These are phyloP conservation scores for Muricea muricata DNA, from an alignment of 92 coral and sea anemone species.

Conservation along the genomic window DNA sequence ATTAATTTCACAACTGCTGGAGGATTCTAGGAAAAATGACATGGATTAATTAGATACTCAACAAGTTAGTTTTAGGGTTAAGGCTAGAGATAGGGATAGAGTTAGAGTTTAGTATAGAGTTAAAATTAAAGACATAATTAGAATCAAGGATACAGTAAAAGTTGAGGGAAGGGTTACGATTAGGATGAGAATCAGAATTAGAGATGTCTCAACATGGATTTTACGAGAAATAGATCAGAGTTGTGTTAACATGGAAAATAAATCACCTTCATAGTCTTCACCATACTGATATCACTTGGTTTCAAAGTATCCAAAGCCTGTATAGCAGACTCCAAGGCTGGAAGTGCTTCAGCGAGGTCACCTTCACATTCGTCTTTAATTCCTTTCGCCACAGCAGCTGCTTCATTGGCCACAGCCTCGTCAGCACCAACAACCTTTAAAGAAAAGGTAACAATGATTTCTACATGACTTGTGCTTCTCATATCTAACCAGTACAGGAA, in stretches of 20 bases:
- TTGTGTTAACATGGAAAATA: not conserved
- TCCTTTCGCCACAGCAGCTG: constrained; percentile 97
- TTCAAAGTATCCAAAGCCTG: constrained; percentile 94
- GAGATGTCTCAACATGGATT: too few relatives aligned
- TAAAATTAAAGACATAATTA: not conserved
- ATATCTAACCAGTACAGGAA: too few relatives aligned
- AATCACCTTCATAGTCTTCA: constrained; percentile 95
- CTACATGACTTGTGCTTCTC: too few relatives aligned
- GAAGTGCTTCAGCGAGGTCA: constrained; percentile 97
- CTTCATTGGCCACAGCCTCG: constrained; percentile 99
- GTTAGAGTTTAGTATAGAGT: not conserved
- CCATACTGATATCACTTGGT: constrained; percentile 99
- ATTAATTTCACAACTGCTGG: constrained; percentile 94
- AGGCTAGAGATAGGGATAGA: too few relatives aligned
- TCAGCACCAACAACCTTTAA: constrained; percentile 97
- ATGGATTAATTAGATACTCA: not conserved
- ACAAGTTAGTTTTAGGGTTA: too few relatives aligned
- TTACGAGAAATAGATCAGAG: too few relatives aligned
- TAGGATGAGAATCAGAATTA: not conserved
- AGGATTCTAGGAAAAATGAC: constrained; percentile 72
- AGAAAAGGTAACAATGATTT: not conserved
- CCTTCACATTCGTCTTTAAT: constrained; percentile 99
- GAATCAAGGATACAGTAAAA: not conserved
- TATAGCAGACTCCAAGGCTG: constrained; percentile 98
- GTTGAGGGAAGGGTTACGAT: not conserved